Base-by-base conservation (phyloP, 2,888 invertebrate genomes). In the Andrena trimmerana region DNA sequence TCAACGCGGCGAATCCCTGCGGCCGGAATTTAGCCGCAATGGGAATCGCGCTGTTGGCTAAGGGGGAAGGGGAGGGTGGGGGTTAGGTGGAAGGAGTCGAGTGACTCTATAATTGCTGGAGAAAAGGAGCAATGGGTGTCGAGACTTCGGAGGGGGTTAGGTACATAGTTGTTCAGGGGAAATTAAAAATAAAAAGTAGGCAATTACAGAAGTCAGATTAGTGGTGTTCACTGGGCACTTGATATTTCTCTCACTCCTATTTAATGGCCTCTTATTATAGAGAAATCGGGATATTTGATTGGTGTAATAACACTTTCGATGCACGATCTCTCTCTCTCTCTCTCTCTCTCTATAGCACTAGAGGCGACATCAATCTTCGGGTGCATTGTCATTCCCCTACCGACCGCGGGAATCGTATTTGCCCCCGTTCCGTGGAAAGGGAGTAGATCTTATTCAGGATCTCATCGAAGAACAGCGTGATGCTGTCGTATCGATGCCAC, bases 11-110 rank as follows among this genome's bases (percentile, higher is more conserved):
- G 36, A 75, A 83, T 82, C 86, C 73, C 84, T 60, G 60, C 60
- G 68, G 63, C 79, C 72, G 84, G 90, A 91, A 92, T 88, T 92
- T 89, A 68, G 81, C 82, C 80, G 89, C 84, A 90, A 91, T 91
- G 90, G 86, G 63, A 33, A 75, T 75, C 69, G 36, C 29, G 48
- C 48, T 29, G 66, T 54, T 50, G 66, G 31, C 66, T 36, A 59
- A n/a, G 24, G 31, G 33, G 31, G 50, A 16, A 24, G 54, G 8
- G 33, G 10, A 10, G 33, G 54, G 24, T 27, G 16, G 13, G 16
- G 16, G 13, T 13, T 42, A 1, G 16, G 42, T 13, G 0, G 42
- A 16, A 16, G 16, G 42, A 42, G 42, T 16, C 16, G 42, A 13
- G 42, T 42, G 42, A 42, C 42, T 42, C 42, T 42, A 5, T 42